Conservation (phyloP, 2,797 vertebrate species). For the Neosilurus mollespiculum region DNA sequence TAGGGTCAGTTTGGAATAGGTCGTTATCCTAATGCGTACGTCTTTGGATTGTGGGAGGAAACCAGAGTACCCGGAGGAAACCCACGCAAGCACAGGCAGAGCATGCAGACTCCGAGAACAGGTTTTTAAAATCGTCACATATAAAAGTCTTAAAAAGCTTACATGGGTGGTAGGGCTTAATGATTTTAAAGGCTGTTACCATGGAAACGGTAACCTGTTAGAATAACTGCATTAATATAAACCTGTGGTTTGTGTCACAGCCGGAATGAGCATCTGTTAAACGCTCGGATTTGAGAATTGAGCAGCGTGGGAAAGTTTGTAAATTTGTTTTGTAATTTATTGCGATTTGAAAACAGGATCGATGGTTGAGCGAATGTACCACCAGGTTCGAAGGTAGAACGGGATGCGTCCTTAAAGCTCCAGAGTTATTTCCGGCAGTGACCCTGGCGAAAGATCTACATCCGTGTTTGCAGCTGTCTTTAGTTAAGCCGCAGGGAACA, state of each 20-base stretch:
- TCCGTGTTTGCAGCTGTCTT: constrained; percentile 33
- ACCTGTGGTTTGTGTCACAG: neutral
- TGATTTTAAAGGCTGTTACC: neutral
- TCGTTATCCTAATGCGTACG: no score
- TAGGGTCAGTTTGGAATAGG: no score
- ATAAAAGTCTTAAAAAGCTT: neutral
- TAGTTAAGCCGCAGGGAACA: constrained; percentile 26
- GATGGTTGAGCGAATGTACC: neutral
- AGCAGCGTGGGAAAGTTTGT: neutral
- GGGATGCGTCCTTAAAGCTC: neutral
- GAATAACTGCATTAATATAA: neutral
- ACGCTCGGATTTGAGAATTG: neutral
- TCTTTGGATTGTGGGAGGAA: no score
- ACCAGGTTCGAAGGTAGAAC: neutral
- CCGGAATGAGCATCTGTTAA: neutral
- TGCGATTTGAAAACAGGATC: neutral
- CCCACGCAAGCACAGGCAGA: no score
- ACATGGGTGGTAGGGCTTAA: neutral
- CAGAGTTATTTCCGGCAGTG: constrained; percentile 29
- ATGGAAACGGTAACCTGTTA: neutral
- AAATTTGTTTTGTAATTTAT: neutral
- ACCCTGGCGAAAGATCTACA: constrained; percentile 15
- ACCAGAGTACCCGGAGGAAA: no score
- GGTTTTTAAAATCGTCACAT: no score
- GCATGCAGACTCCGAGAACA: no score